Percentiles rank a stretch among this genome's conserved stretches.
phyloP scores from a whole-genome alignment of 2,888 invertebrate species.

The Dicyrtomina minuta region DNA sequence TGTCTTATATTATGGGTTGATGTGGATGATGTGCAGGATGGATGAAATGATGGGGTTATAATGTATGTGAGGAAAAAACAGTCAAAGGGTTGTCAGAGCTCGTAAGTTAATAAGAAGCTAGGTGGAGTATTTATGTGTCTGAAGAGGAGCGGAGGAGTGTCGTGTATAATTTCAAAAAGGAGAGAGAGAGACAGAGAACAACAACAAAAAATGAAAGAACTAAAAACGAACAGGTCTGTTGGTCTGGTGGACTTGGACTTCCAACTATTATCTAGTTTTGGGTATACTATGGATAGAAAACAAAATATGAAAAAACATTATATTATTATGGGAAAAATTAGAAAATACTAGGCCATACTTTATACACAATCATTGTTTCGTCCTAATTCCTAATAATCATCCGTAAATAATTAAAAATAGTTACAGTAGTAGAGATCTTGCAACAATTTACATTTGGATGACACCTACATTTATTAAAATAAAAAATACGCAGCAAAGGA shows the following conservation, averaged over 20 bases:
- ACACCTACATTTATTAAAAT: too few species aligned
- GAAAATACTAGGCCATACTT: too few species aligned
- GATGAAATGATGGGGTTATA: slow-evolving; percentile 3
- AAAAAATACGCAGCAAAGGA: too few species aligned
- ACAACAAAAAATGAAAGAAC: neutral
- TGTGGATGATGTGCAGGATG: too few species aligned
- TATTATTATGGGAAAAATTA: too few species aligned
- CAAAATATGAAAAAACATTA: neutral
- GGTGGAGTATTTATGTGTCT: slow-evolving; percentile 28
- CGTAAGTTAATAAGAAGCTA: slow-evolving; percentile 29
- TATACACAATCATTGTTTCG: too few species aligned
- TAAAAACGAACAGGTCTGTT: neutral
- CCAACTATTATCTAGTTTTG: neutral
- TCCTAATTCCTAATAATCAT: too few species aligned
- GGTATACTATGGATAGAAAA: neutral
- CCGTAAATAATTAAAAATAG: too few species aligned
- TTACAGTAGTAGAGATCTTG: too few species aligned
- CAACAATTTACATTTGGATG: too few species aligned
- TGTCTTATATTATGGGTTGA: too few species aligned
- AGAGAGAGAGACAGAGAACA: neutral
- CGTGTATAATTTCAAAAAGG: slow-evolving; percentile 21
- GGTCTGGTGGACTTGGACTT: too few species aligned
- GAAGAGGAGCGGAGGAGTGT: slow-evolving; percentile 24
- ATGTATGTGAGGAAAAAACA: slow-evolving; percentile 22
- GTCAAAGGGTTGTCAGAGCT: slow-evolving; percentile 28